A percentile compares a stretch with the other conserved stretches of the same genome.
Conservation (phyloP, 2,113 vertebrate genomes). For the Cichladusa arquata region DNA sequence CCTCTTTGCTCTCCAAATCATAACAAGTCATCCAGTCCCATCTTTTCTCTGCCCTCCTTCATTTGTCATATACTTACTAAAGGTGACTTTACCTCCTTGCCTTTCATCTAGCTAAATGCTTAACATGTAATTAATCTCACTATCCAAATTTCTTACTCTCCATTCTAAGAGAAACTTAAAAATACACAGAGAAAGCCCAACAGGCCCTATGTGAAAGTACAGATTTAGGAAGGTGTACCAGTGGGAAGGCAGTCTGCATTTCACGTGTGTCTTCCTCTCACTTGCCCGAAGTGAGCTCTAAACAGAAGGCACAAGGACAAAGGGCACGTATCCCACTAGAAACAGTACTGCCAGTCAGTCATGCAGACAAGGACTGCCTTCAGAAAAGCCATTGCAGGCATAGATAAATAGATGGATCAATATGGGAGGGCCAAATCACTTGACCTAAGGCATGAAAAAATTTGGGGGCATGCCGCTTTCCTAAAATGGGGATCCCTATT, state of each 20-base stretch:
- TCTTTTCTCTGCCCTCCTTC: background rate
- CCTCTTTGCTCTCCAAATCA: background rate
- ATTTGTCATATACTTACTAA: background rate
- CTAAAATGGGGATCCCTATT: slow-evolving; percentile 10
- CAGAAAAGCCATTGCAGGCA: slow-evolving; percentile 54
- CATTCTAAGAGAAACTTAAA: background rate
- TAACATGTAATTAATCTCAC: background rate
- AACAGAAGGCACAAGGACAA: slow-evolving; percentile 34
- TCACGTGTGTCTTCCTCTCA: slow-evolving; percentile 18
- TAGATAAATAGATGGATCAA: slow-evolving; percentile 57
- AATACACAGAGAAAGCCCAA: background rate
- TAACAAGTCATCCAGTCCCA: background rate
- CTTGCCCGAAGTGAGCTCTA: background rate
- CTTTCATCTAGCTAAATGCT: background rate
- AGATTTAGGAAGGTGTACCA: background rate
- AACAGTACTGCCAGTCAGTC: slow-evolving; percentile 48
- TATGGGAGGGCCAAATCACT: slow-evolving; percentile 65
- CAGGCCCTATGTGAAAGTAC: background rate
- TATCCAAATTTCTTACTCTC: background rate
- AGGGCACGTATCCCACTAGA: background rate
- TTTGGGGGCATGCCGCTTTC: slow-evolving; percentile 32
- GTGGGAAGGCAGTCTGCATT: slow-evolving; percentile 5
- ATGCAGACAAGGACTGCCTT: slow-evolving; percentile 57
- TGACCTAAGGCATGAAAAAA: slow-evolving; percentile 58
- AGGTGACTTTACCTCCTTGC: background rate